Conservation (phyloP, 1,140 invertebrate genomes). For the Alviniconcha marisindica region DNA sequence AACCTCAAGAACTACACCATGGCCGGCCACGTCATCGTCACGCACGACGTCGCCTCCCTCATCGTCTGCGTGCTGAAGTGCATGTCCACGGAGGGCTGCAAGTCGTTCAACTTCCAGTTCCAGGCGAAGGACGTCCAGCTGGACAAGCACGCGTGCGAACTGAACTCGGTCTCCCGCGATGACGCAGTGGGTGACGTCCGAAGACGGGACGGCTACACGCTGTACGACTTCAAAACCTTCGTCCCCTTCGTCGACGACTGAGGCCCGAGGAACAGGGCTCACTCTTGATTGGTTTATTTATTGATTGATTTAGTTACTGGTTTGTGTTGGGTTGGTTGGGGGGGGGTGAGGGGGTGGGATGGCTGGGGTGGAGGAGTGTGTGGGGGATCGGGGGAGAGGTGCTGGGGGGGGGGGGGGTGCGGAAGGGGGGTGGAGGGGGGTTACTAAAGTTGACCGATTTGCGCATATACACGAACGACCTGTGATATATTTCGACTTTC, state of each 20-base stretch:
- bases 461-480: too few relatives aligned
- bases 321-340: too few relatives aligned
- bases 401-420: too few relatives aligned
- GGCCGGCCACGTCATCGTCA: slow-evolving; percentile 6
- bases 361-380: too few relatives aligned
- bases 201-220: neutral
- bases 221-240: neutral
- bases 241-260: neutral
- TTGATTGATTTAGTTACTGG: too few relatives aligned
- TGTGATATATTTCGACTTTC: too few relatives aligned
- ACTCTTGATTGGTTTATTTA: too few relatives aligned
- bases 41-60: neutral
- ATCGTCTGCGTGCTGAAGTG: slow-evolving; percentile 11
- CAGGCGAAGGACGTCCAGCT: neutral
- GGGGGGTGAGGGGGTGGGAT: too few relatives aligned
- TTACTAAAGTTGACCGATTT: too few relatives aligned
- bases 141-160: neutral
- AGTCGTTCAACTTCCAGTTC: slow-evolving; percentile 13
- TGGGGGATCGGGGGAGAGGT: too few relatives aligned
- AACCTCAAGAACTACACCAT: neutral
- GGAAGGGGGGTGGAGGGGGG: too few relatives aligned
- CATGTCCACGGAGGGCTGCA: neutral
- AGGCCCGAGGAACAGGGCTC: too few relatives aligned
- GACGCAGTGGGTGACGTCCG: neutral
- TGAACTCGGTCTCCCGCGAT: neutral